Base-by-base conservation (phyloP, 2,113 vertebrate genomes). In the Scomber japonicus region DNA sequence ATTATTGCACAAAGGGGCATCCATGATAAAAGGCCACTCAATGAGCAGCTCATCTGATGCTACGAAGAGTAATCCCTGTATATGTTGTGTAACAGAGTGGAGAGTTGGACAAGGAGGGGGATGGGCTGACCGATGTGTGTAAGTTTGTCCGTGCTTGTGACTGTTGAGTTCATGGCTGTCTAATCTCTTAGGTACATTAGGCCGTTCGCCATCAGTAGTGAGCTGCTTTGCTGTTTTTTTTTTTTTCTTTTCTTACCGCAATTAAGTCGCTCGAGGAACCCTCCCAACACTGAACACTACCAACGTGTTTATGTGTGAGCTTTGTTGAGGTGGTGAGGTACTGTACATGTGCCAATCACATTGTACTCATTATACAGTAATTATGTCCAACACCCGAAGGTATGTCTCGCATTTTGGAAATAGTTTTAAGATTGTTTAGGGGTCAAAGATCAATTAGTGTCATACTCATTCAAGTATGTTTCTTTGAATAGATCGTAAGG, bases 1-100 rank as follows among this genome's bases (percentile, higher is more conserved):
- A 11, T 73, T 11, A 11, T 11, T 50, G 62, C 83, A 81, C 78
- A 63, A 35, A 86, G 69, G 89, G 78, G 71, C 81, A 72, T 75
- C 83, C 54, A 53, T 54, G 80, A 88, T 85, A 91, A 92, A 92
- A 93, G 85, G 88, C 90, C 90, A 92, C 87, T 92, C 89, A 90
- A 86, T 49, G 66, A 89, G 86, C 87, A 79, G 87, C 87, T 91
- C 82, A 83, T 89, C 89, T 91, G 0, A 57, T 84, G 86, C 90
- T 87, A 83, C 74, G 80, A 87, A 87, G 91, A 67, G 50, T 95
- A 96, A 95, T 94, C 94, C 93, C 86, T 80, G 88, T 92, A 93
- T 94, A 94, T 90, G 90, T 95, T 95, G 95, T 93, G 88, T 96
- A 95, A 94, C 94, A 70, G 57, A 88, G 90, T 89, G 92, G 85